Base-by-base conservation (phyloP, 1,140 invertebrate genomes). In the Sweltsa coloradensis region DNA sequence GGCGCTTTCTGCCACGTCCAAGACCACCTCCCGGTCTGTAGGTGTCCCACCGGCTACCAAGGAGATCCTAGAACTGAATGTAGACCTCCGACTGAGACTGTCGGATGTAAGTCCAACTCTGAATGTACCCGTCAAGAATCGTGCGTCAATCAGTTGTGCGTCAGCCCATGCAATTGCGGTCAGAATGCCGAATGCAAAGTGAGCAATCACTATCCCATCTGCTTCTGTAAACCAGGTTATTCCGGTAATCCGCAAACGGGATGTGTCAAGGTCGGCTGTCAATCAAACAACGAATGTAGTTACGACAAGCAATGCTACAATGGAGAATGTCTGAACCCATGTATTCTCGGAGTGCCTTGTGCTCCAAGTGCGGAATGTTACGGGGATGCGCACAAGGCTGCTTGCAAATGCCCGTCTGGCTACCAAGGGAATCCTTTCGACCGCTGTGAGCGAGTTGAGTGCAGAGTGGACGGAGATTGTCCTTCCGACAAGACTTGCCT, bases 131-230 rank as follows among this genome's bases (percentile, higher is more conserved):
- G 76, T 29, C 79, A 80, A 16, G 80, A 89, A 63, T 78, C 86
- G 3, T 92, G 88, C 58, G 73, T 88, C 25, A 88, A 89, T 53
- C 69, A 72, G 34, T 64, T 73, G 6, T 92, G 89, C 59, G 74
- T 82, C 4, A 83, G 76, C 59, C 88, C 89, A 1, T 92, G 89
- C 53, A 81, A 85, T 47, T 92, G 89, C 58, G 89, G 88, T 31
- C 66, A 73, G 1, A 80, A 90, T 58, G 79, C 87, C 2, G 79
- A 85, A 53, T 93, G 89, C 61, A 69, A 67, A 45, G 83, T 90
- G 1, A 65, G 73, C 37, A 78, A 85, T 62, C 88, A 92, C 58
- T 84, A 86, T 66, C 83, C 87, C 25, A 76, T 81, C 5, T 91
- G 88, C 58, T 76, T 71, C 51, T 92, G 89, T 60, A 65, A 75